Base-by-base conservation (phyloP, 2,113 vertebrate genomes). In the Syrrhaptes paradoxus region DNA sequence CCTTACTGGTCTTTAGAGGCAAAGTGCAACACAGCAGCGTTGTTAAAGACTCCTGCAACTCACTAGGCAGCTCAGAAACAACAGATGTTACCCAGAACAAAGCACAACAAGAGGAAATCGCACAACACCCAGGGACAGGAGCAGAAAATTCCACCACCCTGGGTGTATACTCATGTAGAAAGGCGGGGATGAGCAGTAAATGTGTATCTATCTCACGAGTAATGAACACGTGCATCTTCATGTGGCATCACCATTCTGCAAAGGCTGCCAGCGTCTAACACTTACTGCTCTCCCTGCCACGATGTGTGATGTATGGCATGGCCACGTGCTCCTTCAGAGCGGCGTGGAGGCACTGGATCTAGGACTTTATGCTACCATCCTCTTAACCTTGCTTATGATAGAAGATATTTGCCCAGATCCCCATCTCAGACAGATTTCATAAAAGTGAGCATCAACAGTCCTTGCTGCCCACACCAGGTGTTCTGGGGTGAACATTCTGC, bases 261-360 rank as follows among this genome's bases (percentile, higher is more conserved):
- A 66, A 55, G 32, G 55, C 63, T 96, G 72, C 46, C 66, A 85
- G 65, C 32, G 12, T 32, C 41, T 25, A 73, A 80, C 16, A 12
- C 43, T 31, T 16, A 20, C 32, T n/a, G 62, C 66, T 84, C 48
- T 67, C 51, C 81, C 85, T 86, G 19, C 43, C 66, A 9, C 0
- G 0, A n/a, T 0, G 6, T 15, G 72, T 51, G 76, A 58, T 17
- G 34, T 13, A 32, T 8, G 59, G 52, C 36, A 52, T 1, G 32
- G 85, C 74, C 87, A 76, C 0, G 0, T 43, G 74, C 52, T 68
- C 55, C 38, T 24, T 31, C 66, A 61, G 46, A 38, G 71, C 46
- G 76, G 48, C 1, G 2, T 1, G 13, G 52, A 77, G n/a, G 7
- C 71, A 58, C 2, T 4, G 28, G 22, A 88, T 24, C n/a, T 54